These are phyloP conservation scores for Gastrophysa polygoni DNA, from an alignment of 2,888 invertebrate genomes.

Conservation along the genomic window DNA sequence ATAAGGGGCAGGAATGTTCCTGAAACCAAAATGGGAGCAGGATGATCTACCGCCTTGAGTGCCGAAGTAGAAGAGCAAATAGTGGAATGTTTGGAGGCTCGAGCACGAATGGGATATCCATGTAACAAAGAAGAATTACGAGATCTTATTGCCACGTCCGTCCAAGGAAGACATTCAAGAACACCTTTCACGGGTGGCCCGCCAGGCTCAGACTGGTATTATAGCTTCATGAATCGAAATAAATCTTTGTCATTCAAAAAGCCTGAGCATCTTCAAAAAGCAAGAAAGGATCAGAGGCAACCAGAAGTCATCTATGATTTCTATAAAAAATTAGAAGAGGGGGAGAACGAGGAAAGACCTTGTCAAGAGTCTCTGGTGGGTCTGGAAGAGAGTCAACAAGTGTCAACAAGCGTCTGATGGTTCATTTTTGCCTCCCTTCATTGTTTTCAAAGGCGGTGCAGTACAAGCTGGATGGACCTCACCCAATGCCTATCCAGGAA, in stretches of 20 bases:
- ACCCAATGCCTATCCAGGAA: constrained; percentile 34
- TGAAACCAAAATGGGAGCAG: constrained; percentile 17
- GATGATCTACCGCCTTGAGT: constrained; percentile 15
- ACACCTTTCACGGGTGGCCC: constrained; percentile 38
- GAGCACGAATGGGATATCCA: constrained; percentile 40
- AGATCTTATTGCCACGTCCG: constrained; percentile 28
- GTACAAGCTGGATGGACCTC: constrained; percentile 37
- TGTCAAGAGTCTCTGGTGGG: constrained; percentile 37
- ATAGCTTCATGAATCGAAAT: constrained; percentile 35
- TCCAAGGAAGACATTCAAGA: constrained; percentile 21
- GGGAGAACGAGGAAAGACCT: constrained; percentile 29
- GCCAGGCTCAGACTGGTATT: constrained; percentile 41
- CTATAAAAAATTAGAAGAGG: constrained; percentile 35
- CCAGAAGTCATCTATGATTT: constrained; percentile 42
- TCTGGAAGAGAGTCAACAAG: constrained; percentile 40
- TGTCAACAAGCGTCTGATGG: constrained; percentile 40
- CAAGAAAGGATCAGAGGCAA: constrained; percentile 34
- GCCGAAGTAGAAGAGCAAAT: constrained; percentile 28
- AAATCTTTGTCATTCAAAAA: constrained; percentile 38
- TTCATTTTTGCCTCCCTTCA: constrained; percentile 35
- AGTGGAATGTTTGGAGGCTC: constrained; percentile 33
- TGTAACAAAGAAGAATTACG: constrained; percentile 37
- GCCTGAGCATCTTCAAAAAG: constrained; percentile 43
- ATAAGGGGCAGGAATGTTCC: constrained; percentile 29
- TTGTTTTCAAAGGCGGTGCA: constrained; percentile 37